Evolutionary conservation across 2,888 invertebrate genomes (phyloP).

Genomic region (Ischnura elegans): DNA sequence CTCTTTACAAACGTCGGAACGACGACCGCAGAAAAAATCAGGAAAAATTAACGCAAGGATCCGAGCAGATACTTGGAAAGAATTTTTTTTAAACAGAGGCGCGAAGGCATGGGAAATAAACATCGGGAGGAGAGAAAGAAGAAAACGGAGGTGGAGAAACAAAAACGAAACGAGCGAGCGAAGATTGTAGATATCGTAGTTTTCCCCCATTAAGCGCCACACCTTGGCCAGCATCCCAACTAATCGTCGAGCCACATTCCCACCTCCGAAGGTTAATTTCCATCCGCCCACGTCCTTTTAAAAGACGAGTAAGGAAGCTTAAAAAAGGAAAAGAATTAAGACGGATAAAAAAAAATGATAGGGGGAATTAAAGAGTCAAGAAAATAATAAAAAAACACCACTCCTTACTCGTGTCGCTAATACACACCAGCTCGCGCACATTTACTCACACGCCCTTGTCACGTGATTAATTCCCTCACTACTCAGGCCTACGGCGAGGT

Average conservation of each 20-base stretch:
- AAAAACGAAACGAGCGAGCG: not conserved
- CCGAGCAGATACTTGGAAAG: too few relatives aligned
- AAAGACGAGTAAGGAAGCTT: not conserved
- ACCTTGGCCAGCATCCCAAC: conserved; percentile 58
- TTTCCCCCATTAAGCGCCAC: conserved; percentile 66
- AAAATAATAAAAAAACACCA: not conserved
- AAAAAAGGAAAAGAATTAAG: not conserved
- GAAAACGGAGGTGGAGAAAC: not conserved
- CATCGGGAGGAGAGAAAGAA: not conserved
- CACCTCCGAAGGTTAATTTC: conserved; percentile 2
- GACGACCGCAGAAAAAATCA: too few relatives aligned
- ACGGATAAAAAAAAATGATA: conserved; percentile 19
- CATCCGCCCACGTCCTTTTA: conserved; percentile 52
- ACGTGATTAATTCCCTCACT: conserved; percentile 60
- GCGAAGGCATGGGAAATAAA: too few relatives aligned
- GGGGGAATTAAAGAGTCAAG: not conserved
- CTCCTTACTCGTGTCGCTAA: conserved; percentile 41
- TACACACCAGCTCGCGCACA: not conserved
- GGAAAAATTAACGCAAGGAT: too few relatives aligned
- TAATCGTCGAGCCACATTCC: conserved; percentile 52
- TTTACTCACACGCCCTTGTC: conserved; percentile 61
- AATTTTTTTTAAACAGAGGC: too few relatives aligned
- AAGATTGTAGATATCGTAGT: conserved; percentile 64
- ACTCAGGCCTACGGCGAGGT: not conserved
- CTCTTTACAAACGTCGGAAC: not conserved